Conservation (phyloP, 64 coral and sea anemone species). For the Pocillopora verrucosa region DNA sequence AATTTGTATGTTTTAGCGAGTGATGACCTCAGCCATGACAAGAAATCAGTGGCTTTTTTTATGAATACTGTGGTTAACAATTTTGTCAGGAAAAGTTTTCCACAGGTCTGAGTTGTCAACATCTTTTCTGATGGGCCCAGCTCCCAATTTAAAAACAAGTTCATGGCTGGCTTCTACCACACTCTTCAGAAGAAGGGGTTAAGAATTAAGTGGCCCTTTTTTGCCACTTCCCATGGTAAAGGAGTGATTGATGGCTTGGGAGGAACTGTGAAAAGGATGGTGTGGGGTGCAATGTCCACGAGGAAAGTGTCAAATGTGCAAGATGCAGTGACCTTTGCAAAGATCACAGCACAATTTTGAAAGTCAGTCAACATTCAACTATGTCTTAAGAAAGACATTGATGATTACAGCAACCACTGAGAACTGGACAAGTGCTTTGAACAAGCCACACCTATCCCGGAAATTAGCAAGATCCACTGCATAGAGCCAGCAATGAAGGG, state of each 20-base stretch:
- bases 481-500: neutral
- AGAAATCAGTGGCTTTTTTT: slow-evolving; percentile 44
- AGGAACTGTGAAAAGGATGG: neutral
- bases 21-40: slow-evolving; percentile 54
- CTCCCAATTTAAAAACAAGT: slow-evolving; percentile 71
- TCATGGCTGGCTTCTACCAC: slow-evolving; percentile 14
- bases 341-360: neutral
- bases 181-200: slow-evolving; percentile 13
- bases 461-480: slow-evolving; percentile 24
- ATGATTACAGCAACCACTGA: neutral
- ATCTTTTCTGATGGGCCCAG: slow-evolving; percentile 57
- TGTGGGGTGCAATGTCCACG: neutral
- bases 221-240: no score
- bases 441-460: slow-evolving; percentile 4
- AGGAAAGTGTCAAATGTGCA: neutral
- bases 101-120: slow-evolving; percentile 14
- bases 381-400: slow-evolving; percentile 26
- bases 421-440: slow-evolving; percentile 9
- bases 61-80: slow-evolving; percentile 26
- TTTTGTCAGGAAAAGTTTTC: slow-evolving; percentile 35
- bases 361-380: neutral
- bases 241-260: no score
- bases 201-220: no score
- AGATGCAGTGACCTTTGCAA: slow-evolving; percentile 16
- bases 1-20: slow-evolving; percentile 33